Evolutionary conservation across 1,140 invertebrate species (phyloP).

Genomic region (Leptinotarsa undecemlineata): DNA sequence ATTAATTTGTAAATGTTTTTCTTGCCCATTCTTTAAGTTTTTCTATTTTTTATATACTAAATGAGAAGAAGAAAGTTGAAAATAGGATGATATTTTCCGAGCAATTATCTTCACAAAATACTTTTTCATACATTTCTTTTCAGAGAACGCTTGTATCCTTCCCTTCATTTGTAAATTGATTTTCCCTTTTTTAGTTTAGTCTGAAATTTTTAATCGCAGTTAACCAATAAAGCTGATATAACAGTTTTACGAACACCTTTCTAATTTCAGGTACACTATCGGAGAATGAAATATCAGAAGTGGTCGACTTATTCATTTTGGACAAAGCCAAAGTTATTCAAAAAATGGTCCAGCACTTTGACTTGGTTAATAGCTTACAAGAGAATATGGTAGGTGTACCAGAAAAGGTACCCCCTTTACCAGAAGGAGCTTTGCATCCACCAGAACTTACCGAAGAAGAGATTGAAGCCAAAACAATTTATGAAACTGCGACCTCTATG

Average conservation of each 20-base stretch:
- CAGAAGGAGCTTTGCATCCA: slow-evolving; percentile 51
- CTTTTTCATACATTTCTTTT: no score
- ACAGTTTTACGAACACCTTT: neutral
- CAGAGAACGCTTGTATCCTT: no score
- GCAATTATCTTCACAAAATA: no score
- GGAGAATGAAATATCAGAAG: slow-evolving; percentile 30
- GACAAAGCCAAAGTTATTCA: slow-evolving; percentile 50
- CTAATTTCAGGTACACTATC: neutral
- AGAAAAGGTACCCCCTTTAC: slow-evolving; percentile 57
- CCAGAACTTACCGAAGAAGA: slow-evolving; percentile 63
- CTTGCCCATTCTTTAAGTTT: no score
- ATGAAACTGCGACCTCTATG: slow-evolving; percentile 66
- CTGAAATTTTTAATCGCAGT: no score
- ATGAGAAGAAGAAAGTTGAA: no score
- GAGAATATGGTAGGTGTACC: slow-evolving; percentile 50
- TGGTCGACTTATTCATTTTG: slow-evolving; percentile 44
- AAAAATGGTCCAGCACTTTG: slow-evolving; percentile 50
- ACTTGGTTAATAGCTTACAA: slow-evolving; percentile 39
- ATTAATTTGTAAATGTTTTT: no score
- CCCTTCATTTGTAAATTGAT: no score
- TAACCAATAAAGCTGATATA: no score
- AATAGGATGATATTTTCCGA: no score
- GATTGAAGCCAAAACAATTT: slow-evolving; percentile 69
- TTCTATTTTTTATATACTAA: no score
- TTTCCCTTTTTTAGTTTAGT: no score